Percentiles rank a stretch among this genome's conserved stretches.
Evolutionary conservation across 92 coral and sea anemone species (phyloP).

Genomic region (Zoanthus sociatus): DNA sequence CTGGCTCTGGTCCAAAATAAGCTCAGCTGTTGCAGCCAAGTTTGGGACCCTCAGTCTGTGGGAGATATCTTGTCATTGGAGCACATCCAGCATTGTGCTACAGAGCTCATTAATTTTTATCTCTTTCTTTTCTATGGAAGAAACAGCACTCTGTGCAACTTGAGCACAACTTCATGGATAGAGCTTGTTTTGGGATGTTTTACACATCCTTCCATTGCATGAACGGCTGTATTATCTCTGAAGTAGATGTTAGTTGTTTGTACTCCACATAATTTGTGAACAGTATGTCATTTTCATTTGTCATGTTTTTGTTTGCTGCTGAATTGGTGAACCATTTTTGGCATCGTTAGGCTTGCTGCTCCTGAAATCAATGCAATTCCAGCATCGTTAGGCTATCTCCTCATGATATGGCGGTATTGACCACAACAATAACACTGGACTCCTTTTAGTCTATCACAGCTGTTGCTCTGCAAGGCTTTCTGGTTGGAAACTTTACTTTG

Average conservation of each 20-base stretch:
- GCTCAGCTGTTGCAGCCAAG: too few relatives aligned
- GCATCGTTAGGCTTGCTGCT: slow-evolving; percentile 32
- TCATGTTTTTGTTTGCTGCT: slow-evolving; percentile 76
- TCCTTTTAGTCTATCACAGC: slow-evolving; percentile 22
- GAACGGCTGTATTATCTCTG: too few relatives aligned
- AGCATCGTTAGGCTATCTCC: slow-evolving; percentile 59
- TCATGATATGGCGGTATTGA: slow-evolving; percentile 15
- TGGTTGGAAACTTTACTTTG: slow-evolving; percentile 5
- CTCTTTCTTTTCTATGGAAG: too few relatives aligned
- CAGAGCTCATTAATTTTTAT: too few relatives aligned
- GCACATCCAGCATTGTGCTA: too few relatives aligned
- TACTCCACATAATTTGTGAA: slow-evolving; percentile 55
- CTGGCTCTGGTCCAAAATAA: too few relatives aligned
- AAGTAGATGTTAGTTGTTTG: slow-evolving; percentile 44
- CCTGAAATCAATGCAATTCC: slow-evolving; percentile 69
- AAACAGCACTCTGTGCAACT: too few relatives aligned
- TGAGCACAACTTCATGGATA: too few relatives aligned
- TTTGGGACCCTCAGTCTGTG: too few relatives aligned
- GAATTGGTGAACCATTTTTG: slow-evolving; percentile 75
- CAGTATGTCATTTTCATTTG: slow-evolving; percentile 61
- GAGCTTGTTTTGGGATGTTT: too few relatives aligned
- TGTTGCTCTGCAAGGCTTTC: slow-evolving; percentile 8
- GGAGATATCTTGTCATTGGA: too few relatives aligned
- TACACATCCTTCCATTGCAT: too few relatives aligned
- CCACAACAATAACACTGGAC: slow-evolving; percentile 37